Evolutionary conservation across 2,888 invertebrate genomes (phyloP).

Genomic region (Carpatolechia fugitivella): DNA sequence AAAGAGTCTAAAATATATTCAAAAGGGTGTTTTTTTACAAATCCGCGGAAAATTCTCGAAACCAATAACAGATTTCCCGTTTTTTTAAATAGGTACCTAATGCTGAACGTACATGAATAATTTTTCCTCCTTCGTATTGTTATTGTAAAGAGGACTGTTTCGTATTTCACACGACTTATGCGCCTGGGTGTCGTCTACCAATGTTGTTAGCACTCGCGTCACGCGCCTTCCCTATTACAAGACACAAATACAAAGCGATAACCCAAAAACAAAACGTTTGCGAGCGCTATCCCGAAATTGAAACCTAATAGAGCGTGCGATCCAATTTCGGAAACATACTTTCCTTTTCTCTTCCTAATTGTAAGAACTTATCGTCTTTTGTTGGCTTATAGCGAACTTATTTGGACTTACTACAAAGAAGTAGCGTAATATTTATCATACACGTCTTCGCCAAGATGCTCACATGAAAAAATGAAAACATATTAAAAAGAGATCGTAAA

Average conservation of each 20-base stretch:
- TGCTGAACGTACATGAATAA: too few species aligned
- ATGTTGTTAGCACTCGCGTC: constrained; percentile 50
- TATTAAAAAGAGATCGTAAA: too few species aligned
- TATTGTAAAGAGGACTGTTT: background rate
- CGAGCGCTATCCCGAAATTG: constrained; percentile 47
- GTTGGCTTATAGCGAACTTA: background rate
- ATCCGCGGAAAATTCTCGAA: background rate
- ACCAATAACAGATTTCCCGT: background rate
- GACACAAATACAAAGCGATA: constrained; percentile 65
- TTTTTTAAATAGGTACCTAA: background rate
- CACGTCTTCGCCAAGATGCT: too few species aligned
- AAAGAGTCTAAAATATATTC: constrained; percentile 33
- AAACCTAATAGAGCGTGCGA: constrained; percentile 44
- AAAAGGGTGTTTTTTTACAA: background rate
- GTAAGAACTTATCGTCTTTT: constrained; percentile 8
- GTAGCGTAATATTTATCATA: too few species aligned
- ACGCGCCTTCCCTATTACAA: constrained; percentile 60
- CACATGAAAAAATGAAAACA: too few species aligned
- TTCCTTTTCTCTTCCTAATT: constrained; percentile 10
- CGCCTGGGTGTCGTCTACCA: constrained; percentile 23
- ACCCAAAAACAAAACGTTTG: constrained; percentile 57
- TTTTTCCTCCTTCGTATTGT: too few species aligned
- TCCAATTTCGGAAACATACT: constrained; percentile 23
- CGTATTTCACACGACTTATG: constrained; percentile 5
- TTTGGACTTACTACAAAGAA: too few species aligned